Base-by-base conservation (phyloP, 2,888 invertebrate species). In the Alitta virens region DNA sequence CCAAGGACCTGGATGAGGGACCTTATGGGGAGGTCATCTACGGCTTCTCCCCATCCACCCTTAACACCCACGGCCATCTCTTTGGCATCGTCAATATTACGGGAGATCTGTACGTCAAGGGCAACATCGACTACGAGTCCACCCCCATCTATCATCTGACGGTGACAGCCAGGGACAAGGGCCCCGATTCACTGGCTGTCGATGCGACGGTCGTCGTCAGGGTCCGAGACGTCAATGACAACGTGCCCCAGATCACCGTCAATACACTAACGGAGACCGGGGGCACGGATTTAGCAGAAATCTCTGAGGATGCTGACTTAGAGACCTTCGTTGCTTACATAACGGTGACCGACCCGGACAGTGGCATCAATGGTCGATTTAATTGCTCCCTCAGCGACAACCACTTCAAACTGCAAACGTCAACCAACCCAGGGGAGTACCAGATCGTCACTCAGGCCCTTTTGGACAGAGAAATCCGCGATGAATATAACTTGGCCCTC, bases 341-440 rank as follows among this genome's bases (percentile, higher is more conserved):
- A 0, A 87, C 88, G 64, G 93, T 92, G 1, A 86, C 86, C 12
- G 96, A 96, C 80, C 87, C 87, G 56, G 96, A 97, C 81, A 84
- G 84, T 55, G 95, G 94, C 0, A 85, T 89, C 24, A 91, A 93
- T 81, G 95, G 95, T 0, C 87, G 91, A 77, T 90, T 96, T 51
- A 56, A 62, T 16, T 79, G 79, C 49, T 43, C 23, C 21, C 49
- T 69, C 5, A 63, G 53, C 25, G 60, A 60, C 33, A 54, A 60
- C 50, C 60, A 54, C 27, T 60, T 60, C 33, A 27, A 27, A 25
- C 27, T 60, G 14, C 27, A 51, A 21, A 40, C 55, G 24, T 43
- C 55, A 40, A 49, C 55, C 49, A 38, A 38, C 23, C 33, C 33
- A 7, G 55, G 40, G 23, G 61, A 61, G 21, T 61, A 56, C 49